Evolutionary conservation across 2,888 invertebrate genomes (phyloP), one percentile per base, ranked within the genome.

Genomic region (Erebia epiphron): DNA sequence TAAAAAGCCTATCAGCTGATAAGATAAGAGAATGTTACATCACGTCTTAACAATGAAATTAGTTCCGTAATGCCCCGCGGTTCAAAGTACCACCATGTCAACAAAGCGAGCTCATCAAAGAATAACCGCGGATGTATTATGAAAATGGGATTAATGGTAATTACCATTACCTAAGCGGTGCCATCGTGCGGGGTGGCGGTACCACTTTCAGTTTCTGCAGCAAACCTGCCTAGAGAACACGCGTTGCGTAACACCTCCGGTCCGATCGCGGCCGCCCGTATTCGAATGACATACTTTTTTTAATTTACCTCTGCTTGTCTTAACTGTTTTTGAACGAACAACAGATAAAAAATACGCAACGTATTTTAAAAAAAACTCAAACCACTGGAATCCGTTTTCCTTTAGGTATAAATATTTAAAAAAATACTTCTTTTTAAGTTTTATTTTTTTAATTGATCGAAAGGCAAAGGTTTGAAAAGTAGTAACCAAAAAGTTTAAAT

Each of bases 151-250:
- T 84, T 87, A 83, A 85, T 84, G 84, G 79, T 83, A 86, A 86
- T 84, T 78, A 79, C 77, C 77, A 80, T 88, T 87, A 86, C 84
- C 82, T 86, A 88, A 89, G 67, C 77, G 72, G 76, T 76, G 77
- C 79, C 79, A 76, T 81, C 80, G 78, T 82, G 84, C 80, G 83
- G 84, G 83, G 82, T 79, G 75, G 75, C 70, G 74, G 78, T 77
- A 80, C 80, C 85, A 91, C 92, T 92, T 91, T 92, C 92, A 92
- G 92, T 92, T 92, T 92, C 90, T 79, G 79, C 79, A 78, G 82
- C 81, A 80, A 80, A 79, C 80, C 83, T 81, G 86, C 78, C 74
- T 76, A 76, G 88, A 75, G 77, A 84, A 81, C 90, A 88, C 92
- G 90, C 85, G 79, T 83, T 80, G 75, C 77, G 80, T 75, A 81